Base-by-base conservation (phyloP, 2,888 invertebrate genomes). In the Chymomyza procnemis region DNA sequence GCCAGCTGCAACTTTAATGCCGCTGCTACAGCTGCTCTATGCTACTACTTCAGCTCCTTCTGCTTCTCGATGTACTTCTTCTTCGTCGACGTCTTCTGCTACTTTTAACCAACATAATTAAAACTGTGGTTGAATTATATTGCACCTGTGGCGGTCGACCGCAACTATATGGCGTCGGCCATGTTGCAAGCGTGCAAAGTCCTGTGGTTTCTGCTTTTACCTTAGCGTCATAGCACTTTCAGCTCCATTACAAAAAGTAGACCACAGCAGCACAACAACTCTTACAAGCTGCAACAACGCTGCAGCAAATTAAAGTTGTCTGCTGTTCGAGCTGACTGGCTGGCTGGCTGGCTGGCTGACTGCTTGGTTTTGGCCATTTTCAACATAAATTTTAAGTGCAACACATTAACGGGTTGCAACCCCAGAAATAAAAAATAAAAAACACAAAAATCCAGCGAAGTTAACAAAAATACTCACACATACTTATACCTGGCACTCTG, bases 111-210 rank as follows among this genome's bases (percentile, higher is more conserved):
- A 79, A 79, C 81, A 84, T 80, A 80, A 80, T 80, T 80, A 80
- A 80, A 84, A 80, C 78, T 80, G 81, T 71, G 81, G 84, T 72
- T 77, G 75, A 80, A 80, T 83, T 84, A 80, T 80, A 83, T 80
- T 79, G 78, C 84, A 84, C 84, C 84, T 80, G 81, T 78, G 84
- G 80, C 84, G 81, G 84, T 71, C 67, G 76, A 80, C 84, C 81
- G 66, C 80, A 83, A 60, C 71, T 62, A 70, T 69, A 41, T 41
- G 34, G 78, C 54, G 57, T 63, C 60, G 67, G 66, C 66, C 30
- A 30, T 26, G 19, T 78, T 69, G 61, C 70, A 64, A 26, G 46
- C 64, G 78, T 68, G 83, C 67, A 69, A 76, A 71, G 66, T 76
- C 61, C 80, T 79, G 82, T 66, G 80, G 78, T 71, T 78, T 71